These are phyloP conservation scores for Heliothis virescens DNA, from an alignment of 1,140 invertebrate genomes.

Conservation along the genomic window DNA sequence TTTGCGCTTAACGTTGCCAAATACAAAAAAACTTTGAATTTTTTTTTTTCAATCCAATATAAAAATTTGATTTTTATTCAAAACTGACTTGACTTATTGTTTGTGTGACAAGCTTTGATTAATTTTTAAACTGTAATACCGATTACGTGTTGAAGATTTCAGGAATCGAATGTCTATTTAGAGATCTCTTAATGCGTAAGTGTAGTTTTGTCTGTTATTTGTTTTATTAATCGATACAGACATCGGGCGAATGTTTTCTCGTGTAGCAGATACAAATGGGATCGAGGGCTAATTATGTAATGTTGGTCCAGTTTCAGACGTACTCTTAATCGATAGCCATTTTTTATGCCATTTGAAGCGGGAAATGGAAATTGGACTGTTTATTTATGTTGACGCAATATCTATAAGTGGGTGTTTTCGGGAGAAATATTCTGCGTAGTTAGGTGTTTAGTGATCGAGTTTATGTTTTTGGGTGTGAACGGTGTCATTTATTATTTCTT, in stretches of 20 bases:
- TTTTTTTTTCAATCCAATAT: background rate
- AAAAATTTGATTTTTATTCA: conserved; percentile 38
- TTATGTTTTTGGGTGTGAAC: no score
- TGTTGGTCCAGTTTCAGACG: conserved; percentile 53
- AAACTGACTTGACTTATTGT: conserved; percentile 35
- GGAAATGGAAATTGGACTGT: conserved; percentile 42
- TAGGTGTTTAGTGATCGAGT: no score
- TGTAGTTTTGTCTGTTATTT: conserved; percentile 59
- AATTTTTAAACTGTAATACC: conserved; percentile 41
- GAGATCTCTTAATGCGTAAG: conserved; percentile 27
- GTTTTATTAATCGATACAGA: conserved; percentile 78
- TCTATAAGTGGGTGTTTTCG: conserved; percentile 1
- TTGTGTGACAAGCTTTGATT: conserved; percentile 46
- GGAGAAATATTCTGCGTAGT: background rate
- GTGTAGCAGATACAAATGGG: conserved; percentile 59
- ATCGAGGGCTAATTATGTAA: conserved; percentile 58
- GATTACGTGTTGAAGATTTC: conserved; percentile 20
- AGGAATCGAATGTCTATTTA: conserved; percentile 45
- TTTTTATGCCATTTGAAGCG: conserved; percentile 52
- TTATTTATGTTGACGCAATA: conserved; percentile 28
- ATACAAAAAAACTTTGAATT: conserved; percentile 2
- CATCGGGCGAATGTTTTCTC: conserved; percentile 66
- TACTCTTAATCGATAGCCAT: conserved; percentile 51
- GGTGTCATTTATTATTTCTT: no score
- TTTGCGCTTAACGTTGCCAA: background rate